phyloP scores from a whole-genome alignment of 2,113 vertebrate species.

The Epinephelus moara region DNA sequence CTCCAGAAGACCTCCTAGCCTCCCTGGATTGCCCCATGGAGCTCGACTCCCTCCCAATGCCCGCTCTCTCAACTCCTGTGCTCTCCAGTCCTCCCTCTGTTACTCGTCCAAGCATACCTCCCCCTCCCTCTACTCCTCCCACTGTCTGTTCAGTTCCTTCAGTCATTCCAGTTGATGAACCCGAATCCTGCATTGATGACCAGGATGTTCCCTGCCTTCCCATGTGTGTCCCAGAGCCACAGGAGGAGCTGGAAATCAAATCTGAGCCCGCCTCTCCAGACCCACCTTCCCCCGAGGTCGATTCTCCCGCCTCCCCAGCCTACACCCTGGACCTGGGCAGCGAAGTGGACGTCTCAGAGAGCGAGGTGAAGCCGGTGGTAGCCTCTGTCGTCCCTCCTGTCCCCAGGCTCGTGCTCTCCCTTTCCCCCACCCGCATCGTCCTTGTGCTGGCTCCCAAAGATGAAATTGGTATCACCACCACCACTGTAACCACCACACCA shows the following conservation, averaged over 20 bases:
- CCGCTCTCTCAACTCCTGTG: conserved; percentile 43
- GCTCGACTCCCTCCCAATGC: conserved; percentile 68
- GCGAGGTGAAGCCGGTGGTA: conserved; percentile 65
- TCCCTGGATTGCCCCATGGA: conserved; percentile 79
- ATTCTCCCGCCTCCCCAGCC: conserved; percentile 71
- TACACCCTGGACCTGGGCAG: conserved; percentile 83
- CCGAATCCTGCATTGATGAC: conserved; percentile 14
- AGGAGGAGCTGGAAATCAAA: conserved; percentile 82
- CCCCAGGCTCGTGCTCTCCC: conserved; percentile 76
- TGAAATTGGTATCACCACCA: conserved; percentile 37
- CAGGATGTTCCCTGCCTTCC: conserved; percentile 54
- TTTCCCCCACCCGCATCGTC: conserved; percentile 79
- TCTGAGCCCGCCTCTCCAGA: conserved; percentile 77
- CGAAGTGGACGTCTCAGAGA: conserved; percentile 81
- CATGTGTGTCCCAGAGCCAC: conserved; percentile 69
- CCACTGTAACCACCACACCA: conserved; percentile 32
- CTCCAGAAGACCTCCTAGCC: conserved; percentile 87
- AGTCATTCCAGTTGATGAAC: conserved; percentile 14
- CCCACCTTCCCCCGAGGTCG: conserved; percentile 31
- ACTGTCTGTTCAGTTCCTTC: not conserved
- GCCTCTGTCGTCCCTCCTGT: conserved; percentile 56
- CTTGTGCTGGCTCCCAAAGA: conserved; percentile 77
- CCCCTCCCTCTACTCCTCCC: not conserved
- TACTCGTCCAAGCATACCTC: not conserved
- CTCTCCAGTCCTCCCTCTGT: conserved; percentile 21